These are phyloP conservation scores for Pithys albifrons DNA, from an alignment of 2,113 vertebrate species.

Conservation along the genomic window DNA sequence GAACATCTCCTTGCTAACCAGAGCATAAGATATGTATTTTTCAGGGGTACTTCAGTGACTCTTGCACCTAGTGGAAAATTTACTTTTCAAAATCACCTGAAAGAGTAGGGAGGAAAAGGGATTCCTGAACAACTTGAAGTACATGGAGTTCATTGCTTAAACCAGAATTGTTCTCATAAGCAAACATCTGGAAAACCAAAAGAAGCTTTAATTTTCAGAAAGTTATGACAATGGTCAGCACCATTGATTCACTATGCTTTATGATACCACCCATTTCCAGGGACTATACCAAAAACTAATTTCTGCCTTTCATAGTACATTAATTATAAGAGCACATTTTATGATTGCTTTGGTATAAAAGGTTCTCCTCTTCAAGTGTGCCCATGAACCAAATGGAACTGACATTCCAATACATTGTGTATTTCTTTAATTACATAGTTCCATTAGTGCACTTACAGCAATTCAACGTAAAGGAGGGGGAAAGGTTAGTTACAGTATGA, in stretches of 20 bases:
- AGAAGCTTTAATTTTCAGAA: background rate
- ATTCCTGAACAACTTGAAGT: background rate
- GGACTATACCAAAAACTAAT: background rate
- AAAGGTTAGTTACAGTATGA: background rate
- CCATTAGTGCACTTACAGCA: background rate
- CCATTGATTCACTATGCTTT: background rate
- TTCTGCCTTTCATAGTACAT: background rate
- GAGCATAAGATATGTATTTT: background rate
- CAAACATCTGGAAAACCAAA: background rate
- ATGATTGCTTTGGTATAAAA: background rate
- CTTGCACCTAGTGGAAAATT: background rate
- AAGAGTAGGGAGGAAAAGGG: accelerated
- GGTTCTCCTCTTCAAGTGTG: background rate
- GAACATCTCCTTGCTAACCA: background rate
- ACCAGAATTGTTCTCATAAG: background rate
- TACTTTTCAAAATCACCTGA: background rate
- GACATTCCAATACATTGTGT: background rate
- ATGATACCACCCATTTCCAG: background rate
- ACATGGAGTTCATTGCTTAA: background rate
- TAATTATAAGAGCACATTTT: background rate
- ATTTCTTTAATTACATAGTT: background rate
- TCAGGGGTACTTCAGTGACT: background rate
- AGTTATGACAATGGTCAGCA: background rate
- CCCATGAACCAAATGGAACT: background rate
- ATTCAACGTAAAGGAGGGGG: background rate